Conservation (phyloP, 35 echinoderm and acorn worm species). For the Patiria miniata region DNA sequence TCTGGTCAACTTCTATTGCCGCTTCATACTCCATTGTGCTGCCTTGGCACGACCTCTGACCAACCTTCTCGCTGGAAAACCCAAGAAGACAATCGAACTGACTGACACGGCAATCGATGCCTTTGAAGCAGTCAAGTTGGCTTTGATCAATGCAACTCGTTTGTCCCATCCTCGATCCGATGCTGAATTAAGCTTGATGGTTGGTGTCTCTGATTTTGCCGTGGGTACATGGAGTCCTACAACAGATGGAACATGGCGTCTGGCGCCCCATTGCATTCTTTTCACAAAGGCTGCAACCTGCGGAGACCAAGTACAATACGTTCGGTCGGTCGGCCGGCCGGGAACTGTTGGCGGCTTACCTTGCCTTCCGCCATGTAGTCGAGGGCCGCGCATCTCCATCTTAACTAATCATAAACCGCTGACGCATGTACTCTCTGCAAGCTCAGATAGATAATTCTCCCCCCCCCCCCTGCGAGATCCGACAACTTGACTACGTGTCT, state of each 20-base stretch:
- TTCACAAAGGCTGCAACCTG: no score
- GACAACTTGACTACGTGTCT: no score
- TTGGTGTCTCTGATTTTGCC: constrained; percentile 54
- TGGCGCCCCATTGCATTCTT: no score
- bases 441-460: constrained; percentile 59
- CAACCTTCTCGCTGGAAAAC: no score
- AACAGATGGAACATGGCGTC: constrained; percentile 40
- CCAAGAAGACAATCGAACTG: no score
- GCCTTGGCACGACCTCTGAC: no score
- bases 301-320: no score
- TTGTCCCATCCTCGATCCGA: no score
- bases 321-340: constrained; percentile 45
- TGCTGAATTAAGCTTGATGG: no score
- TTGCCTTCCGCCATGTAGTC: constrained; percentile 32
- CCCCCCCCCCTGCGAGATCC: constrained; percentile 53
- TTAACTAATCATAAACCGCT: constrained; percentile 62
- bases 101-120: no score
- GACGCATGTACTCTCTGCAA: constrained; percentile 33
- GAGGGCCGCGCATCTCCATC: constrained; percentile 42
- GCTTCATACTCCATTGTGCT: constrained; percentile 62
- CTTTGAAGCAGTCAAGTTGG: no score
- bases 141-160: no score
- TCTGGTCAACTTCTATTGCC: constrained; percentile 64
- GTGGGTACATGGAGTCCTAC: constrained; percentile 66
- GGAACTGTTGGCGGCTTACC: constrained; percentile 50